These are phyloP conservation scores for Habrosyne pyritoides DNA, from an alignment of 2,888 invertebrate species.

Conservation along the genomic window DNA sequence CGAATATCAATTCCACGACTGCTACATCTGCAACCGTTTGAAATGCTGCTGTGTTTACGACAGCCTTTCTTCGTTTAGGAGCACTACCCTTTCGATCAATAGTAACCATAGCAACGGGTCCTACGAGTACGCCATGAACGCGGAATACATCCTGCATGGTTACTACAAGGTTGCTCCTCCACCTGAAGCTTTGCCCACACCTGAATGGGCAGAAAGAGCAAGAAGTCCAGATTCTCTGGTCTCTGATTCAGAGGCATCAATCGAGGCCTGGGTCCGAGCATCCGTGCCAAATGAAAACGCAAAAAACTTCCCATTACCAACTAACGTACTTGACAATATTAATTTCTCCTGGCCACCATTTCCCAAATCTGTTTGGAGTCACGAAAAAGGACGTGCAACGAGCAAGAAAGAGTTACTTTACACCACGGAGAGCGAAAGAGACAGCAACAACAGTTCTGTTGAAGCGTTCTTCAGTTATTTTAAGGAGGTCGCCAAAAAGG, in stretches of 20 bases:
- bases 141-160: conserved; percentile 4
- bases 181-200: conserved; percentile 26
- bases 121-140: conserved; percentile 3
- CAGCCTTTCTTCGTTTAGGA: conserved; percentile 13
- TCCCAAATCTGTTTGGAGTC: conserved; percentile 35
- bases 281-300: conserved; percentile 20
- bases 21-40: conserved; percentile 36
- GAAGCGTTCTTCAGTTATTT: conserved; percentile 30
- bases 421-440: not conserved
- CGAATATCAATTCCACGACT: conserved; percentile 32
- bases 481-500: conserved; percentile 10
- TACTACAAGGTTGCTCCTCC: conserved; percentile 27
- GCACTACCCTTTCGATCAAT: conserved; percentile 19
- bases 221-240: conserved; percentile 9
- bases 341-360: conserved; percentile 35
- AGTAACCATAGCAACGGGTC: not conserved
- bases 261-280: conserved; percentile 27
- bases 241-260: conserved; percentile 1
- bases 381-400: conserved; percentile 16
- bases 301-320: conserved; percentile 23
- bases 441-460: conserved; percentile 25
- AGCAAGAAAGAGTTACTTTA: conserved; percentile 13
- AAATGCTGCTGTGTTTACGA: conserved; percentile 34
- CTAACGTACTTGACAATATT: conserved; percentile 19
- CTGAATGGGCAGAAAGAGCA: conserved; percentile 21